Evolutionary conservation across 2,797 vertebrate genomes (phyloP).

Genomic region (Molothrus aeneus): DNA sequence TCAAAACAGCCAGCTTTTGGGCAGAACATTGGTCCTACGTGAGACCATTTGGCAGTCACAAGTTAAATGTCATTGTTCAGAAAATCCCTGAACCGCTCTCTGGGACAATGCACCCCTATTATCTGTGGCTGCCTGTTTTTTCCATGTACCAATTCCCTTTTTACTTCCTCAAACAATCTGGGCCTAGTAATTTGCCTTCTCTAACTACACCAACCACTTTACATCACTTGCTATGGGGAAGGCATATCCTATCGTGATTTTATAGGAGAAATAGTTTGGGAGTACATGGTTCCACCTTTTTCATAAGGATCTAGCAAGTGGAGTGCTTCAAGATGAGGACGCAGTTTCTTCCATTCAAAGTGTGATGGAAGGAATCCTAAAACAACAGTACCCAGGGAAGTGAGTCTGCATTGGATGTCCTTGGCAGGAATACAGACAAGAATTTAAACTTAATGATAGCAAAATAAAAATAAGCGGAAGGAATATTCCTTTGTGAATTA

Average conservation of each 20-base stretch:
- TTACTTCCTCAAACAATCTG: background rate
- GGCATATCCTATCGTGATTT: background rate
- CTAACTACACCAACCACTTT: background rate
- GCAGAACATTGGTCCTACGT: rapidly evolving
- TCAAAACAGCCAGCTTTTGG: background rate
- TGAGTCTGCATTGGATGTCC: background rate
- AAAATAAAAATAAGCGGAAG: background rate
- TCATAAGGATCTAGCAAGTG: background rate
- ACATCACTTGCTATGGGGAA: background rate
- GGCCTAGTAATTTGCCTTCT: background rate
- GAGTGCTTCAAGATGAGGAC: background rate
- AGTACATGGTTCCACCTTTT: background rate
- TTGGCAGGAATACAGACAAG: background rate
- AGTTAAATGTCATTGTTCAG: background rate
- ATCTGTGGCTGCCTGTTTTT: background rate
- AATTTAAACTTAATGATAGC: background rate
- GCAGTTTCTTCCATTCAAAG: background rate
- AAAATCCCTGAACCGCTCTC: background rate
- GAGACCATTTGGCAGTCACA: background rate
- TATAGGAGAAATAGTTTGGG: background rate
- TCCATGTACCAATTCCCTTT: background rate
- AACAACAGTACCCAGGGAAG: rapidly evolving
- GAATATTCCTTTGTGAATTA: background rate
- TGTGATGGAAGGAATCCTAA: background rate
- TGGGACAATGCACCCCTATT: background rate